Evolutionary conservation across 2,113 vertebrate species (phyloP).

Genomic region (Gallinago paraguaiae): DNA sequence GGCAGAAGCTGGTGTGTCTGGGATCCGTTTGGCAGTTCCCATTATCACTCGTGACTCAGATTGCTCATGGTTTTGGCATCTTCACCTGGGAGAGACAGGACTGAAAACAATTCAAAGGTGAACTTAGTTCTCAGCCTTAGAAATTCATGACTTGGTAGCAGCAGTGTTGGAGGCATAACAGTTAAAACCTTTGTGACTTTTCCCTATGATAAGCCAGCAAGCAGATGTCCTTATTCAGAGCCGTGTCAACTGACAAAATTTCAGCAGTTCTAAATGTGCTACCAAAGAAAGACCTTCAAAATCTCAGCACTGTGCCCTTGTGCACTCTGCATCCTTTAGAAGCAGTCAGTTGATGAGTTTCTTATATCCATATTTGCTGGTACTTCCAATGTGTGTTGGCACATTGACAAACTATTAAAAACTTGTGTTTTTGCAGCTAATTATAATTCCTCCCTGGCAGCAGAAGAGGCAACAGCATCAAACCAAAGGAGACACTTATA

Average conservation of each 20-base stretch:
- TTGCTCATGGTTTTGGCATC: conserved; percentile 8
- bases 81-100: neutral
- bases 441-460: conserved; percentile 7
- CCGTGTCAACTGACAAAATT: neutral
- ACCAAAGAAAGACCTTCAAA: neutral
- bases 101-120: neutral
- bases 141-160: neutral
- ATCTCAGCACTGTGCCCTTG: neutral
- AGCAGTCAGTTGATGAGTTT: neutral
- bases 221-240: neutral
- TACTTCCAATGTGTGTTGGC: neutral
- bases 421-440: neutral
- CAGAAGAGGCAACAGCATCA: neutral
- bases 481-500: neutral
- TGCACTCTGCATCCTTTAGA: neutral
- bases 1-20: neutral
- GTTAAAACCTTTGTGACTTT: neutral
- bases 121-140: neutral
- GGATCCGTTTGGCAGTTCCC: neutral
- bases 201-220: neutral
- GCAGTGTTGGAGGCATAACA: neutral
- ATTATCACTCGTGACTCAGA: neutral
- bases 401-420: neutral
- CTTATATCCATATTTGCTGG: neutral
- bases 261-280: neutral